Evolutionary conservation across 2,797 vertebrate species (phyloP).

Genomic region (Coregonus ussuriensis): DNA sequence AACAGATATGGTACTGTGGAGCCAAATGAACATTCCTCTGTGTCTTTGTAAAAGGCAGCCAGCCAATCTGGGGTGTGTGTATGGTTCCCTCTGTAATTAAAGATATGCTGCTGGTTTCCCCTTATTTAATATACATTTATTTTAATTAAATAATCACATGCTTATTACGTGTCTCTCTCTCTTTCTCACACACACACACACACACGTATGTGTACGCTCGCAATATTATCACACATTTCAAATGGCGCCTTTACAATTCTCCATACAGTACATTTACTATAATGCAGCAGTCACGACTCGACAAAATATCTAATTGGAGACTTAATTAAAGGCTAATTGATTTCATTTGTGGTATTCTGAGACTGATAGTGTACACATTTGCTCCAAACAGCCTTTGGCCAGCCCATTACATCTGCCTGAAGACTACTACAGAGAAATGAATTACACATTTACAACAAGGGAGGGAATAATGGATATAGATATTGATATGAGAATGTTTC

Average conservation of each 20-base stretch:
- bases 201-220: no score
- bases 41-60: background rate
- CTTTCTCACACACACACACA: no score
- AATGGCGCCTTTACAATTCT: conserved; percentile 51
- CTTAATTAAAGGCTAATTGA: conserved; percentile 69
- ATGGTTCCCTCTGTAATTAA: conserved; percentile 44
- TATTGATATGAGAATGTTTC: conserved; percentile 52
- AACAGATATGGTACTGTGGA: background rate
- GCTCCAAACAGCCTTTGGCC: conserved; percentile 40
- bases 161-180: conserved; percentile 24
- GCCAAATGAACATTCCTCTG: background rate
- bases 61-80: conserved; percentile 23
- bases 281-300: conserved; percentile 22
- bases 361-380: conserved; percentile 56
- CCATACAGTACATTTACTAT: conserved; percentile 37
- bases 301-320: conserved; percentile 54
- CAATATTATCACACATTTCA: conserved; percentile 6
- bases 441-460: conserved; percentile 47
- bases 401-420: conserved; percentile 46
- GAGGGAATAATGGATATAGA: conserved; percentile 40
- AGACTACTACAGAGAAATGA: conserved; percentile 54
- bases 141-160: conserved; percentile 50
- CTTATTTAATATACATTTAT: conserved; percentile 55
- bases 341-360: conserved; percentile 60
- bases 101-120: conserved; percentile 25